phyloP scores from a whole-genome alignment of 1,140 invertebrate genomes.

The Drosophila truncata region DNA sequence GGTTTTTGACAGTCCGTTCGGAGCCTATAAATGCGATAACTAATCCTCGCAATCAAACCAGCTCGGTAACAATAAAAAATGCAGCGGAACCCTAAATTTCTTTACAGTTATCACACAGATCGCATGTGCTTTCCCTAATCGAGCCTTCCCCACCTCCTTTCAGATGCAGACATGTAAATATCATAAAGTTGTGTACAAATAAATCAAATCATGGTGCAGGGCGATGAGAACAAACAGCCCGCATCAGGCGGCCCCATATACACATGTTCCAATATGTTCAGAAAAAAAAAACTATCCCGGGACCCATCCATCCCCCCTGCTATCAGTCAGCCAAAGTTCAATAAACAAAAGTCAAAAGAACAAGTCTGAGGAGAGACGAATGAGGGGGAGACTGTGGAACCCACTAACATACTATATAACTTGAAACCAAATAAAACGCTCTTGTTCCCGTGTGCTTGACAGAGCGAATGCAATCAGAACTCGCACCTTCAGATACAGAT shows the following conservation, averaged over 20 bases:
- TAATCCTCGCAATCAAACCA: background rate
- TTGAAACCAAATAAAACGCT: conserved; percentile 72
- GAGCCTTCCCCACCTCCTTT: background rate
- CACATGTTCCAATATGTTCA: conserved; percentile 73
- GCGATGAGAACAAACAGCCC: conserved; percentile 72
- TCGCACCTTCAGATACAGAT: conserved; percentile 62
- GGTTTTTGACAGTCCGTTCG: background rate
- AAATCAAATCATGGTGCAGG: conserved; percentile 71
- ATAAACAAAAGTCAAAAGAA: conserved; percentile 62
- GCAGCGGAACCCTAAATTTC: conserved; percentile 31
- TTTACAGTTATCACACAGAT: conserved; percentile 51
- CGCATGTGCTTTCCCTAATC: conserved; percentile 20
- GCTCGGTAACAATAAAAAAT: conserved; percentile 5
- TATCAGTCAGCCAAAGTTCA: conserved; percentile 71
- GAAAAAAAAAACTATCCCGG: conserved; percentile 30
- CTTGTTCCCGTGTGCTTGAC: conserved; percentile 36
- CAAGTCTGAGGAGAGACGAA: conserved; percentile 4
- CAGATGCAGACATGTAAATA: conserved; percentile 70
- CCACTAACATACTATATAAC: conserved; percentile 29
- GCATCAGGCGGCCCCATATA: conserved; percentile 66
- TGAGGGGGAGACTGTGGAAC: background rate
- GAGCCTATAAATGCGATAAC: background rate
- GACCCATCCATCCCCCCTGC: background rate
- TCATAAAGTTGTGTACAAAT: conserved; percentile 80
- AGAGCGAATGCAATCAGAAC: conserved; percentile 64